Percentiles rank a stretch among this genome's conserved stretches.
Evolutionary conservation across 1,140 invertebrate species (phyloP).

Genomic region (Cataglyphis hispanica): DNA sequence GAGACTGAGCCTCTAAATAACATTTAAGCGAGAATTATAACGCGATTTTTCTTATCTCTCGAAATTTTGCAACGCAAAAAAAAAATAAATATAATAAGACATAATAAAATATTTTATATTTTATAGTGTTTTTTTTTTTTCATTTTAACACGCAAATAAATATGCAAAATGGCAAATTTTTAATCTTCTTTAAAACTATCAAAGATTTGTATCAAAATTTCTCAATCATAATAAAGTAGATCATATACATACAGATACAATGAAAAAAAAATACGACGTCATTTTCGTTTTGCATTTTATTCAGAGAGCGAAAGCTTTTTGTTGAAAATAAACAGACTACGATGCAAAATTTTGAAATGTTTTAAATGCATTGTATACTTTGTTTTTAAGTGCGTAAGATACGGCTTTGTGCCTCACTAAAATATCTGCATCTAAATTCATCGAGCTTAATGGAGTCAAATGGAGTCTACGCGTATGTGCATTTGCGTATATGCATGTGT

Average conservation of each 20-base stretch:
- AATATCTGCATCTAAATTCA: constrained; percentile 56
- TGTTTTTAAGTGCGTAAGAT: neutral
- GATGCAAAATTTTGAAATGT: neutral
- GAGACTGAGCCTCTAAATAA: constrained; percentile 8
- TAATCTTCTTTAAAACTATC: neutral
- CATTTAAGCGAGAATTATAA: constrained; percentile 1
- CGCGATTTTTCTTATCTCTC: neutral
- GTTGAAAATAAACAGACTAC: neutral
- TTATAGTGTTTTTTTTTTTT: neutral
- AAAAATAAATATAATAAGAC: neutral
- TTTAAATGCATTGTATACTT: neutral
- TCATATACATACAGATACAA: neutral
- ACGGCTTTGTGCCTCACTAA: constrained; percentile 22
- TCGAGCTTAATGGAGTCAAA: constrained; percentile 67
- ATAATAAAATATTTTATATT: neutral
- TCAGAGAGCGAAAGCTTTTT: neutral
- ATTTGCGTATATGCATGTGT: neutral
- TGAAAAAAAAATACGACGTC: neutral
- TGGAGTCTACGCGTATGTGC: neutral
- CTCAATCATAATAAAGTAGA: neutral
- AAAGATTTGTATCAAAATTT: neutral
- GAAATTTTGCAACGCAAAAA: neutral
- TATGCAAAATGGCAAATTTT: neutral
- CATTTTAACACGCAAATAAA: neutral
- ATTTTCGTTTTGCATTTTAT: constrained; percentile 1